Evolutionary conservation across 2,888 invertebrate species (phyloP).

Genomic region (Cryptocephalus moraei): DNA sequence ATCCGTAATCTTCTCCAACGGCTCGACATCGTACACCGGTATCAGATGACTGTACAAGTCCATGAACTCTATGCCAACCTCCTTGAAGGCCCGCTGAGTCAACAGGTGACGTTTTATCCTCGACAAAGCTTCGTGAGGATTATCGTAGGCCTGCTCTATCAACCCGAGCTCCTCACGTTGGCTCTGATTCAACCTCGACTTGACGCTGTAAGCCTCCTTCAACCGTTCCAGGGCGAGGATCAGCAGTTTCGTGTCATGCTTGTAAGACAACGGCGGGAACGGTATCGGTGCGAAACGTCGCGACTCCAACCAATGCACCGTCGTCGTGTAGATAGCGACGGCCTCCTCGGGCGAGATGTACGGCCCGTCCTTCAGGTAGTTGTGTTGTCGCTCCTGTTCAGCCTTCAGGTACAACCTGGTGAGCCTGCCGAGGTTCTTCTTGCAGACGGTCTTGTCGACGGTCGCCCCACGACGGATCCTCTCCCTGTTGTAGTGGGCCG

Average conservation of each 20-base stretch:
- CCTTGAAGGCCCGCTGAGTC: conserved; percentile 97
- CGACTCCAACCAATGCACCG: conserved; percentile 99
- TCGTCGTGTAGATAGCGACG: conserved; percentile 98
- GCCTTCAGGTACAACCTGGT: conserved; percentile 94
- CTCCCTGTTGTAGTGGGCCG: conserved; percentile 98
- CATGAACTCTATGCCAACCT: conserved; percentile 99
- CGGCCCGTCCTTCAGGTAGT: conserved; percentile 98
- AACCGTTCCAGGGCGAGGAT: conserved; percentile 93
- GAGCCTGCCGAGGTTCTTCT: conserved; percentile 97
- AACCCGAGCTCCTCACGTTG: conserved; percentile 97
- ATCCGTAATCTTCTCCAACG: conserved; percentile 98
- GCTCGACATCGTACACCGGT: conserved; percentile 98
- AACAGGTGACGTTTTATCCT: conserved; percentile 98
- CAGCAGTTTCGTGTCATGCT: conserved; percentile 97
- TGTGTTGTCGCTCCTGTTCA: conserved; percentile 98
- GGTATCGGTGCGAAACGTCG: conserved; percentile 98
- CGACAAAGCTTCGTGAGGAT: conserved; percentile 97
- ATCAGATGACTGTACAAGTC: conserved; percentile 97
- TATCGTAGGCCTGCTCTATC: conserved; percentile 99
- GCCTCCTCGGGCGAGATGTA: conserved; percentile 99
- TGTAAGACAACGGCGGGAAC: conserved; percentile 98
- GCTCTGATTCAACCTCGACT: conserved; percentile 94
- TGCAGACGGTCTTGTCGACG: conserved; percentile 99
- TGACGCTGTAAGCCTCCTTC: conserved; percentile 97
- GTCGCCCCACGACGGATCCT: conserved; percentile 98